Percentiles rank a stretch among this genome's conserved stretches.
Evolutionary conservation across 2,888 invertebrate species (phyloP).

Genomic region (Cyclophora punctaria): DNA sequence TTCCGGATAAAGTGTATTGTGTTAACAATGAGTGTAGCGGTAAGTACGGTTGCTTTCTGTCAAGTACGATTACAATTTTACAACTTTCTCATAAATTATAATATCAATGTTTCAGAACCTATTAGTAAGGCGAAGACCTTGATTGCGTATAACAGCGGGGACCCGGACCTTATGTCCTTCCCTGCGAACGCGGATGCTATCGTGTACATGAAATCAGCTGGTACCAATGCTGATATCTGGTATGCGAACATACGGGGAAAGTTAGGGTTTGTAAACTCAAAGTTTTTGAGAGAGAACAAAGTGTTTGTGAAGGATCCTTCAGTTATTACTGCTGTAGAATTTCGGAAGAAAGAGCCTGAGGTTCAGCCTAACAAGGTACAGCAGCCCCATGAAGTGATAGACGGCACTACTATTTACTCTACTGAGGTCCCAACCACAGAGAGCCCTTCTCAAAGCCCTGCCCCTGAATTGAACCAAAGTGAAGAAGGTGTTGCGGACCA

Average conservation of each 20-base stretch:
- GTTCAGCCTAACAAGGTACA: constrained; percentile 60
- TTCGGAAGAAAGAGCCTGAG: constrained; percentile 25
- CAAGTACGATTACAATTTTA: constrained; percentile 15
- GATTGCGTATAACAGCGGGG: constrained; percentile 71
- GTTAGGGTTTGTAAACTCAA: constrained; percentile 78
- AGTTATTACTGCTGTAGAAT: constrained; percentile 41
- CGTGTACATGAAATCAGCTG: constrained; percentile 83
- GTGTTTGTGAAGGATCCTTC: constrained; percentile 53
- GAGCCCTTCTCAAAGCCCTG: constrained; percentile 2
- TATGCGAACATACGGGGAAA: constrained; percentile 80
- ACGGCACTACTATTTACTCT: constrained; percentile 79
- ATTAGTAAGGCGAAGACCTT: constrained; percentile 78
- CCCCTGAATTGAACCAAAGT: background rate
- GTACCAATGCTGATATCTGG: constrained; percentile 77
- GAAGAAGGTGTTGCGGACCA: background rate
- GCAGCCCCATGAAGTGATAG: constrained; percentile 71
- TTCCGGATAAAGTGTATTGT: constrained; percentile 82
- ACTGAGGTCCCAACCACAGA: constrained; percentile 29
- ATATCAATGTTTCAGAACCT: constrained; percentile 61
- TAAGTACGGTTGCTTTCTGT: constrained; percentile 45
- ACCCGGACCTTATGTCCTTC: constrained; percentile 77
- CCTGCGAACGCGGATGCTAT: constrained; percentile 70
- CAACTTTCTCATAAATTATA: constrained; percentile 28
- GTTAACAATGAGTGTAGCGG: constrained; percentile 81
- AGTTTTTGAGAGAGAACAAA: constrained; percentile 76